Conservation (phyloP, 2,113 vertebrate genomes). For the Camelus bactrianus region DNA sequence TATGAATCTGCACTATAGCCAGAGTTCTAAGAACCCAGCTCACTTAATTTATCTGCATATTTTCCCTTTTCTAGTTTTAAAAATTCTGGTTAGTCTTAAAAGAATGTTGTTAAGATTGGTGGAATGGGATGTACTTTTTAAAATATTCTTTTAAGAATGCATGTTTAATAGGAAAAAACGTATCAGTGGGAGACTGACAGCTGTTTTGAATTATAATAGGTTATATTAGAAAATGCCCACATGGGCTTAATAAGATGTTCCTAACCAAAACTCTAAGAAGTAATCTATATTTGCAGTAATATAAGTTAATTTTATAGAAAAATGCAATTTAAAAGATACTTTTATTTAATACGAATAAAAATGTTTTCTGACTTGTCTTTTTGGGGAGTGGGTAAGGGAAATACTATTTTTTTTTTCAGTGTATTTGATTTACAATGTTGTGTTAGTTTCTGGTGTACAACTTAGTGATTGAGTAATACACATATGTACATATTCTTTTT, state of each 20-base stretch:
- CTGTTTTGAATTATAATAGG: constrained; percentile 40
- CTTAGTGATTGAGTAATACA: too few species aligned
- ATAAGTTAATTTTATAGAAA: not conserved
- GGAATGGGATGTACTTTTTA: not conserved
- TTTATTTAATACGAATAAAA: not conserved
- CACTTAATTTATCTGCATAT: not conserved
- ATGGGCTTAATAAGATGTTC: constrained; percentile 40
- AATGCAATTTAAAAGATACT: not conserved
- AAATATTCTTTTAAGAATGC: constrained; percentile 23
- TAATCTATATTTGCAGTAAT: constrained; percentile 7
- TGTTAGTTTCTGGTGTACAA: too few species aligned
- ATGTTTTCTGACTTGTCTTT: not conserved
- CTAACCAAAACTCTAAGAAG: not conserved
- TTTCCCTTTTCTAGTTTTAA: constrained; percentile 4
- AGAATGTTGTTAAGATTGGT: constrained; percentile 6
- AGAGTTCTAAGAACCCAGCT: not conserved
- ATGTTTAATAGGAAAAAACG: constrained; percentile 9
- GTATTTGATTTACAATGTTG: too few species aligned
- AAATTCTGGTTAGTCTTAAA: constrained; percentile 30
- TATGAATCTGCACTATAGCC: not conserved
- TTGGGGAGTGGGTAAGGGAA: not conserved
- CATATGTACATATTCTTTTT: too few species aligned
- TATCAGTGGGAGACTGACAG: constrained; percentile 12
- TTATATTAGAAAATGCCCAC: constrained; percentile 42
- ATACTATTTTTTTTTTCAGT: not conserved